Evolutionary conservation across 2,888 invertebrate species (phyloP).

Genomic region (Apomyelois bistriatella): DNA sequence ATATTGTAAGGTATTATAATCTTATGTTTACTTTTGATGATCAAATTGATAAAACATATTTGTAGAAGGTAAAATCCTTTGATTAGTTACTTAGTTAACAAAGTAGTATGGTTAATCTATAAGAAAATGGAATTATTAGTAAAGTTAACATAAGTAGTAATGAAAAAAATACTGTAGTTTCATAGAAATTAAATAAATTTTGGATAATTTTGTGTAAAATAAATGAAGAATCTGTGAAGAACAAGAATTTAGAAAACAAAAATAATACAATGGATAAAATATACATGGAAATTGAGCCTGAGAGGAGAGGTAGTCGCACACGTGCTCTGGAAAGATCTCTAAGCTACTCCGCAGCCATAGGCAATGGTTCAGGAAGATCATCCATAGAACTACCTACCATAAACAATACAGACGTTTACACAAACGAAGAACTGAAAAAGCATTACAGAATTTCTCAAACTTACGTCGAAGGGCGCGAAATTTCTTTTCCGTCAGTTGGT

Average conservation of each 20-base stretch:
- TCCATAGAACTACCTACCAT: conserved; percentile 68
- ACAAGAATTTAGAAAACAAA: not conserved
- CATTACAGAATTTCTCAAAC: conserved; percentile 68
- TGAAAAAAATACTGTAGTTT: too few species aligned
- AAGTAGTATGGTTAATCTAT: too few species aligned
- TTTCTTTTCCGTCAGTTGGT: conserved; percentile 44
- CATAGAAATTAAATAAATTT: too few species aligned
- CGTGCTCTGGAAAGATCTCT: conserved; percentile 61
- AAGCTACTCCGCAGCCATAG: conserved; percentile 71
- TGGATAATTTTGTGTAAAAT: too few species aligned
- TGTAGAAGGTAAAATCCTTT: too few species aligned
- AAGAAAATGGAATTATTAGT: too few species aligned
- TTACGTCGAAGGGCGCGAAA: conserved; percentile 70
- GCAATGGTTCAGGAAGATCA: conserved; percentile 52
- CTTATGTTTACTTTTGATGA: too few species aligned
- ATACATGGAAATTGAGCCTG: conserved; percentile 32
- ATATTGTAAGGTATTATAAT: too few species aligned
- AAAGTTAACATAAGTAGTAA: too few species aligned
- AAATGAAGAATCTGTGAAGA: too few species aligned
- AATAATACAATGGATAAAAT: not conserved
- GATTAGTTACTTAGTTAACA: too few species aligned
- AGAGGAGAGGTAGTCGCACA: conserved; percentile 49
- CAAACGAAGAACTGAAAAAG: conserved; percentile 66
- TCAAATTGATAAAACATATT: too few species aligned
- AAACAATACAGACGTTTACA: conserved; percentile 60